These are phyloP conservation scores for Malacoraja senta DNA, from an alignment of 2,797 vertebrate genomes.

Conservation along the genomic window DNA sequence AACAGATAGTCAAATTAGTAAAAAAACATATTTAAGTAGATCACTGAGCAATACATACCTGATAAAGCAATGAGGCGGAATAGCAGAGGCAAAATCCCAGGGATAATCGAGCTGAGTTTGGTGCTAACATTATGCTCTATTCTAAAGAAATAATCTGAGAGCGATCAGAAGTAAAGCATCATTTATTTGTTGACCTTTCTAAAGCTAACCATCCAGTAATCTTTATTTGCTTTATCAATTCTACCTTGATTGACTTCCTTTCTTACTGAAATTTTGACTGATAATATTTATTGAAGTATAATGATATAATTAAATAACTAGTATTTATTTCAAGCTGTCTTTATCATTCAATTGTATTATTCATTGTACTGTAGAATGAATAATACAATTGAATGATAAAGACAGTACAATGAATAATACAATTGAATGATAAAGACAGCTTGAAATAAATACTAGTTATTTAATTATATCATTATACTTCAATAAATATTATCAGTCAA, in stretches of 20 bases:
- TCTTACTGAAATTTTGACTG: not conserved
- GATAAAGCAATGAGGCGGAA: not conserved
- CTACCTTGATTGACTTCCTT: not conserved
- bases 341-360: not conserved
- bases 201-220: not conserved
- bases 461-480: not conserved
- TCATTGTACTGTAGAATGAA: not conserved
- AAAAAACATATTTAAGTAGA: not conserved
- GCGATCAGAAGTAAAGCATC: not conserved
- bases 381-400: no score
- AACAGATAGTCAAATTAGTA: not conserved
- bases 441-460: not conserved
- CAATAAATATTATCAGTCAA: not conserved
- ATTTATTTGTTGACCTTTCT: not conserved
- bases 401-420: not conserved
- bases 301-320: not conserved
- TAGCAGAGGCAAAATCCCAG: not conserved
- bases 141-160: not conserved
- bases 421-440: not conserved
- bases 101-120: not conserved
- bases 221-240: not conserved
- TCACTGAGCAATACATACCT: not conserved
- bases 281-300: not conserved
- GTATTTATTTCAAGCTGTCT: not conserved
- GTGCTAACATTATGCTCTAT: not conserved